A percentile compares a stretch with the other conserved stretches of the same genome.
phyloP scores from a whole-genome alignment of 2,888 invertebrate genomes.

The Lottia gigantea region DNA sequence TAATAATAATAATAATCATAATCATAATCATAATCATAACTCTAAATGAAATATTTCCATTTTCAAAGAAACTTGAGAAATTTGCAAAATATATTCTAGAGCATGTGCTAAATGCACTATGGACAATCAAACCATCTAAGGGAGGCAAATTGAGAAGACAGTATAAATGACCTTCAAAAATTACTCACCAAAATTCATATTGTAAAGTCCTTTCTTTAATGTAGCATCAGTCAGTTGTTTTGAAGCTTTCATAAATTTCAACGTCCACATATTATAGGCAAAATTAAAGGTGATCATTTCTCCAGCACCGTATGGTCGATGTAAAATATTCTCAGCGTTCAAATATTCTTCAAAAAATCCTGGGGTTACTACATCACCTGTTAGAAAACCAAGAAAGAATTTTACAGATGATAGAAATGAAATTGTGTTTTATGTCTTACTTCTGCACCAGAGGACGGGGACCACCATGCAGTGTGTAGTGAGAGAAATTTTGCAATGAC shows the following conservation, averaged over 20 bases:
- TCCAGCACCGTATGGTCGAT: conserved; percentile 73
- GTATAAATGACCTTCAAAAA: not conserved
- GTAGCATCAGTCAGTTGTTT: conserved; percentile 86
- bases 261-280: conserved; percentile 91
- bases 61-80: too few relatives aligned
- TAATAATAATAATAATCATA: too few relatives aligned
- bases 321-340: conserved; percentile 67
- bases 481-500: not conserved
- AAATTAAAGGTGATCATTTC: conserved; percentile 98
- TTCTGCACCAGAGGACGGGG: not conserved
- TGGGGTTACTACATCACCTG: conserved; percentile 73
- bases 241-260: conserved; percentile 84
- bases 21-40: too few relatives aligned
- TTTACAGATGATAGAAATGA: not conserved
- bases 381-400: not conserved
- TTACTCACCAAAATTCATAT: conserved; percentile 77
- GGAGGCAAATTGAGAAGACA: too few relatives aligned
- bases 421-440: not conserved
- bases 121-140: too few relatives aligned
- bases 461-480: not conserved
- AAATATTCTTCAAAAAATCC: conserved; percentile 69
- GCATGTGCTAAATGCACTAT: too few relatives aligned
- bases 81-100: too few relatives aligned
- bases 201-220: conserved; percentile 84
- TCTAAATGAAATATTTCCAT: too few relatives aligned